These are phyloP conservation scores for Zapornia atra DNA, from an alignment of 2,113 vertebrate genomes.

Conservation along the genomic window DNA sequence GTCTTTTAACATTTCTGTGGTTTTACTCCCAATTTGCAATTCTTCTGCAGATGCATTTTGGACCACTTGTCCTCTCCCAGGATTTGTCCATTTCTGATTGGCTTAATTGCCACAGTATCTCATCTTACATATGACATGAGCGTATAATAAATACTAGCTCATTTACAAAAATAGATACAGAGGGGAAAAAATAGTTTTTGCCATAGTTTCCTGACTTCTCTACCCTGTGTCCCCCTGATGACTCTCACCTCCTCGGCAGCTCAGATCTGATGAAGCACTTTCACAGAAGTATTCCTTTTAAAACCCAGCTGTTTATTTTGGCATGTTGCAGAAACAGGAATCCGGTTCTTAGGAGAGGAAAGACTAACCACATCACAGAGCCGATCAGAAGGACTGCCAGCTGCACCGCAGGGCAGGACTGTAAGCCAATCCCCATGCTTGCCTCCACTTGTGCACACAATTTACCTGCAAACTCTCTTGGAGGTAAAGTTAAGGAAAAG, in stretches of 20 bases:
- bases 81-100: constrained; percentile 3
- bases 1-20: constrained; percentile 56
- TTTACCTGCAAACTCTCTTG: neutral
- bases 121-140: neutral
- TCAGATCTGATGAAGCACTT: neutral
- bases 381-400: constrained; percentile 31
- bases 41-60: neutral
- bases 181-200: neutral
- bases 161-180: neutral
- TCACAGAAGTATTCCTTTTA: constrained; percentile 30
- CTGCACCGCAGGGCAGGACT: neutral
- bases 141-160: neutral
- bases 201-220: neutral
- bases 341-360: constrained; percentile 55
- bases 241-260: constrained; percentile 19
- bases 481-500: neutral
- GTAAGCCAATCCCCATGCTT: neutral
- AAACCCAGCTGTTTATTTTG: constrained; percentile 56
- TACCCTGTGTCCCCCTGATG: neutral
- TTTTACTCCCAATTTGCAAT: constrained; percentile 63
- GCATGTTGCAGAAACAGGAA: neutral
- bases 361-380: constrained; percentile 59
- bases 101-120: neutral
- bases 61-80: neutral
- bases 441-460: neutral